Percentiles rank a stretch among this genome's conserved stretches.
These are phyloP conservation scores for Drosophila gunungcola DNA, from an alignment of 1,140 invertebrate species.

Conservation along the genomic window DNA sequence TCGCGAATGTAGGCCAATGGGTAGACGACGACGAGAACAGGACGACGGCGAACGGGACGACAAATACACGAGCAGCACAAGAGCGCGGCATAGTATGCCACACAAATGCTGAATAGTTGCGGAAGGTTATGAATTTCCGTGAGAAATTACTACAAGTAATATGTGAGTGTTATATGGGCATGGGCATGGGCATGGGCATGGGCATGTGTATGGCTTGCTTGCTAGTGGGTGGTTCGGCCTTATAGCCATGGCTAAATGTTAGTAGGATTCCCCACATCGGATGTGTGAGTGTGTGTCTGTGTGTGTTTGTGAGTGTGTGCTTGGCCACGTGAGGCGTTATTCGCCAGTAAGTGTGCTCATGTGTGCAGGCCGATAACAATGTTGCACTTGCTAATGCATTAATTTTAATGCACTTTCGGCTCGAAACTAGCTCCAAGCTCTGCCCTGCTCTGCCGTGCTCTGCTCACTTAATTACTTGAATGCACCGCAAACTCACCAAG, in stretches of 20 bases:
- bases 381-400: constrained; percentile 82
- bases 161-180: constrained; percentile 72
- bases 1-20: constrained; percentile 79
- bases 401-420: constrained; percentile 79
- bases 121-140: constrained; percentile 83
- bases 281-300: too few relatives aligned
- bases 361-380: constrained; percentile 80
- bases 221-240: constrained; percentile 4
- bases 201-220: neutral
- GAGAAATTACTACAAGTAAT: constrained; percentile 84
- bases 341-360: constrained; percentile 60
- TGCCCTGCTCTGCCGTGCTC: too few relatives aligned
- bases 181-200: constrained; percentile 23
- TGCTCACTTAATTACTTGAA: constrained; percentile 76
- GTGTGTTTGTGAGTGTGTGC: constrained; percentile 27
- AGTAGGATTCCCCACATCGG: too few relatives aligned
- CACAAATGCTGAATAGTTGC: constrained; percentile 83
- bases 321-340: constrained; percentile 67
- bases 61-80: constrained; percentile 51
- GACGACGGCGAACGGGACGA: constrained; percentile 29
- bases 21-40: constrained; percentile 60
- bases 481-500: constrained; percentile 58
- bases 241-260: neutral
- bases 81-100: constrained; percentile 74
- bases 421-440: constrained; percentile 18